Evolutionary conservation across 2,797 vertebrate species (phyloP).

Genomic region (Falco novaeseelandiae): DNA sequence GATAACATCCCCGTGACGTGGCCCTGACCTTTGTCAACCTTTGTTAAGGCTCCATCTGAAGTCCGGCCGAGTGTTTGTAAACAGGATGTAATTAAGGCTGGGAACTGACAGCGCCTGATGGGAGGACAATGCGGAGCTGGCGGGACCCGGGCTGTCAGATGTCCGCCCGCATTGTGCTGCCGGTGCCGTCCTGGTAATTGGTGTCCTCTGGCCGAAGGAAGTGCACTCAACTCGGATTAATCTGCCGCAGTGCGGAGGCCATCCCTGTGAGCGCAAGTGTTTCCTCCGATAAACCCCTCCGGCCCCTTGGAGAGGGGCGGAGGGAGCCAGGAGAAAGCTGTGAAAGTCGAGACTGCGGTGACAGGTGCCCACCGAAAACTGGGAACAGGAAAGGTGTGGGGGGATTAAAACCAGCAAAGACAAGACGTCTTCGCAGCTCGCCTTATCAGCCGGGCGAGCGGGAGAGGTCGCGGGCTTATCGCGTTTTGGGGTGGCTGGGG

Average conservation of each 20-base stretch:
- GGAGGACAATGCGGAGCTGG: constrained; percentile 85
- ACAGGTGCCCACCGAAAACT: constrained; percentile 93
- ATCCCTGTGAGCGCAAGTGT: constrained; percentile 95
- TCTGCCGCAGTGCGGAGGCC: constrained; percentile 94
- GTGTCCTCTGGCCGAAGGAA: constrained; percentile 97
- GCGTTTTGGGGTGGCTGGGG: not conserved
- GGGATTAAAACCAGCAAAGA: not conserved
- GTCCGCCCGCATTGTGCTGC: constrained; percentile 94
- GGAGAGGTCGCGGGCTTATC: constrained; percentile 76
- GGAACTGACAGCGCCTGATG: constrained; percentile 89
- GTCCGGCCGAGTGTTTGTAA: constrained; percentile 92
- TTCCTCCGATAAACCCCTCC: constrained; percentile 98
- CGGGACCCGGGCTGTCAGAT: constrained; percentile 87
- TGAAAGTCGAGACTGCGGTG: constrained; percentile 71
- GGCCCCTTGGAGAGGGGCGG: constrained; percentile 73
- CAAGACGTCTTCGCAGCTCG: constrained; percentile 80
- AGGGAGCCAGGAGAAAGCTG: constrained; percentile 72
- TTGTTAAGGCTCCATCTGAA: constrained; percentile 87
- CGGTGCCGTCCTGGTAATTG: constrained; percentile 95
- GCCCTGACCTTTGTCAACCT: constrained; percentile 90
- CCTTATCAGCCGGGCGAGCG: constrained; percentile 80
- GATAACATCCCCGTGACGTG: constrained; percentile 86
- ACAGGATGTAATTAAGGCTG: constrained; percentile 98
- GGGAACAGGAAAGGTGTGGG: constrained; percentile 90
- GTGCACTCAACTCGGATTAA: constrained; percentile 96